phyloP scores from a whole-genome alignment of 2,888 invertebrate genomes.

The Pollenia griseotomentosa region DNA sequence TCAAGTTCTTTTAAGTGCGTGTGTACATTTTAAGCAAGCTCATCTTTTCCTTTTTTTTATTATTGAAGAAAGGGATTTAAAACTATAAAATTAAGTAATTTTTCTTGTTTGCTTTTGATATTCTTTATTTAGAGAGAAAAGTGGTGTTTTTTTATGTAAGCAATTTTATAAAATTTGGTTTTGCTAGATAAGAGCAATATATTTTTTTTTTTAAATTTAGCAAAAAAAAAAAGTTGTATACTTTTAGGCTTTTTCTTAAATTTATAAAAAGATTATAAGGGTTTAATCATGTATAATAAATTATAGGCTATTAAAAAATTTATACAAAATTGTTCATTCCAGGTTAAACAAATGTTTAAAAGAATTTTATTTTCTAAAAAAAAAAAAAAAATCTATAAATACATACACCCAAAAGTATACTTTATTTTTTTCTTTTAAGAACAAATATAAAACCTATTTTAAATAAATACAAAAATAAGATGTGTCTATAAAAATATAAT shows the following conservation, averaged over 20 bases:
- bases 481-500: too few relatives aligned
- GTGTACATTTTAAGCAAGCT: too few relatives aligned
- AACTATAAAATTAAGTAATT: constrained; percentile 35
- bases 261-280: constrained; percentile 22
- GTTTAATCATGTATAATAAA: background rate
- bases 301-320: background rate
- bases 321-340: background rate
- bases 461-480: too few relatives aligned
- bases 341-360: background rate
- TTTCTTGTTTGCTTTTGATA: background rate
- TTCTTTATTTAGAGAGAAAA: background rate
- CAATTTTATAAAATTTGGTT: constrained; percentile 26
- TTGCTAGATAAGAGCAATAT: constrained; percentile 18
- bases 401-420: background rate
- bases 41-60: too few relatives aligned
- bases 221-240: constrained; percentile 24
- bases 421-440: background rate
- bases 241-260: constrained; percentile 19
- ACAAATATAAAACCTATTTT: too few relatives aligned
- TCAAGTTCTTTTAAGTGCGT: too few relatives aligned
- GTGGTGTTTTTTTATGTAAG: background rate
- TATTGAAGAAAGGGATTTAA: too few relatives aligned
- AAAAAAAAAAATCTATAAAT: background rate
- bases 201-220: background rate
- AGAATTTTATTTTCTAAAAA: background rate